Evolutionary conservation across 2,113 vertebrate genomes (phyloP).

Genomic region (Phrynosoma platyrhinos): DNA sequence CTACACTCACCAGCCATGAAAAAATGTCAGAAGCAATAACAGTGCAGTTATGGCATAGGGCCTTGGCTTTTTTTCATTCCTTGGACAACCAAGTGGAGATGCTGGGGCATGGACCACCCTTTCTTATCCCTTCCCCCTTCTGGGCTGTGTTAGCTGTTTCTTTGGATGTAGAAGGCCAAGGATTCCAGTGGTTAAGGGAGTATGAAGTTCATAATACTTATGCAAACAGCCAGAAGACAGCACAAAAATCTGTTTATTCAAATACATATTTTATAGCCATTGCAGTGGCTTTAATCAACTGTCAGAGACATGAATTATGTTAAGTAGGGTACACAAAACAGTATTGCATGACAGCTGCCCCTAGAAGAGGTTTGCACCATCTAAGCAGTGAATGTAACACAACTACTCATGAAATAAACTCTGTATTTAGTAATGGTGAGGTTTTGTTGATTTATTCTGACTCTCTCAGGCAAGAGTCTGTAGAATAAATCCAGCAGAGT

Average conservation of each 20-base stretch:
- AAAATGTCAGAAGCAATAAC: not conserved
- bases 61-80: not conserved
- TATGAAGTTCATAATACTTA: not conserved
- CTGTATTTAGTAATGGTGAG: not conserved
- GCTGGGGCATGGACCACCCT: not conserved
- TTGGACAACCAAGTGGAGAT: not conserved
- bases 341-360: not conserved
- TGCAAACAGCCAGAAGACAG: not conserved
- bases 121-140: not conserved
- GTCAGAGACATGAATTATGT: not conserved
- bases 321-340: constrained; percentile 1
- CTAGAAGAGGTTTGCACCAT: not conserved
- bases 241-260: not conserved
- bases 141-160: not conserved
- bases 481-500: not conserved
- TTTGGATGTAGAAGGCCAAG: not conserved
- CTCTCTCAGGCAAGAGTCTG: not conserved
- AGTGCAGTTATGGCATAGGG: not conserved
- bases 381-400: not conserved
- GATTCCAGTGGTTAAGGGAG: not conserved
- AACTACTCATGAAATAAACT: constrained; percentile 6
- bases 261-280: not conserved
- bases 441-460: constrained; percentile 1
- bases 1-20: not conserved
- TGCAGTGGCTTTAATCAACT: not conserved